Conservation (phyloP, 2,797 vertebrate species). For the Spheniscus humboldti region DNA sequence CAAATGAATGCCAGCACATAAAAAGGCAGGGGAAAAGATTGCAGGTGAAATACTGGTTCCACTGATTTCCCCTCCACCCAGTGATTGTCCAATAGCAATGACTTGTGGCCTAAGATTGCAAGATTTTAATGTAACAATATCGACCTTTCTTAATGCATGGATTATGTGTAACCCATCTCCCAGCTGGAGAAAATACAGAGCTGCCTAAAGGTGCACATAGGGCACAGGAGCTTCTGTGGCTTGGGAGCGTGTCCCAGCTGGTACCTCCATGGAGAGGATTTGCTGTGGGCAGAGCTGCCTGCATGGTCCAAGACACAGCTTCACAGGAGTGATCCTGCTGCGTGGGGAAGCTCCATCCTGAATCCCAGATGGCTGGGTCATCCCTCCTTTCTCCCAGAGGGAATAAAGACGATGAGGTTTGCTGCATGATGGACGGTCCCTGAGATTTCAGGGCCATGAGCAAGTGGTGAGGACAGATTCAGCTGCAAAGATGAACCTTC, state of each 20-base stretch:
- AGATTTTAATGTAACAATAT: neutral
- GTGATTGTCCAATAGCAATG: neutral
- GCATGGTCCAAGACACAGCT: neutral
- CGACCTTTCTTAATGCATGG: accelerated
- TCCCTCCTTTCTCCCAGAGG: neutral
- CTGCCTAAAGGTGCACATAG: neutral
- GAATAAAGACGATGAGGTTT: neutral
- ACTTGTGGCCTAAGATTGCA: neutral
- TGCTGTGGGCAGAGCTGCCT: neutral
- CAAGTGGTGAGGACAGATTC: neutral
- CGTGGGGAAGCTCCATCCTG: accelerated
- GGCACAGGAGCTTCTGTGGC: neutral
- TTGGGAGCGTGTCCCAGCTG: accelerated
- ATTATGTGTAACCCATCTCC: neutral
- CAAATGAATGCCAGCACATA: neutral
- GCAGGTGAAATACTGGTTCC: neutral
- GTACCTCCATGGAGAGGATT: neutral
- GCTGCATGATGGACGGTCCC: accelerated
- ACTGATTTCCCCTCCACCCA: neutral
- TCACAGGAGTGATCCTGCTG: accelerated
- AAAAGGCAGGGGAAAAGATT: neutral
- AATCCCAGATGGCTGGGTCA: neutral
- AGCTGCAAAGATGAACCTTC: neutral
- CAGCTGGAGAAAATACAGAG: neutral
- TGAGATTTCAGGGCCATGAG: neutral